A percentile compares a stretch with the other conserved stretches of the same genome.
These are phyloP conservation scores for Dascyllus trimaculatus DNA, from an alignment of 2,113 vertebrate genomes.

Conservation along the genomic window DNA sequence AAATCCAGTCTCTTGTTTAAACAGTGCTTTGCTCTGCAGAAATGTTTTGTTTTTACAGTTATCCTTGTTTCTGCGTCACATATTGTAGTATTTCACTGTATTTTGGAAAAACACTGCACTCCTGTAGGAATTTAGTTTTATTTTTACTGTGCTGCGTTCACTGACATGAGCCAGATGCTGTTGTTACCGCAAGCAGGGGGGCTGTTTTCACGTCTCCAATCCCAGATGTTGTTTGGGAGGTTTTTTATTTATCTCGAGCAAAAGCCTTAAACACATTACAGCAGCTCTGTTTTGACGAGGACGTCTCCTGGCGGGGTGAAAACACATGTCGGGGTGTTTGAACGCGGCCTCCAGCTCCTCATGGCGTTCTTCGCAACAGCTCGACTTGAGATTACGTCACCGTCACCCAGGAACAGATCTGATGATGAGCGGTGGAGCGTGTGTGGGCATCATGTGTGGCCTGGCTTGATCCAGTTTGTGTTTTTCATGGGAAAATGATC, in stretches of 20 bases:
- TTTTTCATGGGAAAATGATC: slow-evolving; percentile 23
- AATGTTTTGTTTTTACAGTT: too few species aligned
- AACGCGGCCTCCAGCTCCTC: neutral
- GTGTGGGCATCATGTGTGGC: slow-evolving; percentile 35
- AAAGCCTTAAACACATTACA: slow-evolving; percentile 3
- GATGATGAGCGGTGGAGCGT: slow-evolving; percentile 9
- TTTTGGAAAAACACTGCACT: too few species aligned
- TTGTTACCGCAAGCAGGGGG: neutral
- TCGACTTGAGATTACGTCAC: slow-evolving; percentile 25
- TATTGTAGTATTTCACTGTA: too few species aligned
- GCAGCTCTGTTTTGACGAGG: neutral
- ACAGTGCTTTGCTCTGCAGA: too few species aligned
- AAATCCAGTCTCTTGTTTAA: too few species aligned
- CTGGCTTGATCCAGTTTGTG: neutral
- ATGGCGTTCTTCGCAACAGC: slow-evolving; percentile 11
- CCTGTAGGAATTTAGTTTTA: too few species aligned
- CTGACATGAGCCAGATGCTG: neutral
- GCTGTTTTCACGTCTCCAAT: slow-evolving; percentile 20
- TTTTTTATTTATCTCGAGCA: slow-evolving; percentile 20
- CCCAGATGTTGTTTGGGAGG: slow-evolving; percentile 40
- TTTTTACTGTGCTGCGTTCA: neutral
- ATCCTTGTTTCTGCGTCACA: too few species aligned
- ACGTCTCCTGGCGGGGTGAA: slow-evolving; percentile 1
- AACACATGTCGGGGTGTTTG: neutral
- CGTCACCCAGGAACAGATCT: slow-evolving; percentile 13